These are phyloP conservation scores for Vollenhovia emeryi DNA, from an alignment of 1,140 invertebrate species.

Conservation along the genomic window DNA sequence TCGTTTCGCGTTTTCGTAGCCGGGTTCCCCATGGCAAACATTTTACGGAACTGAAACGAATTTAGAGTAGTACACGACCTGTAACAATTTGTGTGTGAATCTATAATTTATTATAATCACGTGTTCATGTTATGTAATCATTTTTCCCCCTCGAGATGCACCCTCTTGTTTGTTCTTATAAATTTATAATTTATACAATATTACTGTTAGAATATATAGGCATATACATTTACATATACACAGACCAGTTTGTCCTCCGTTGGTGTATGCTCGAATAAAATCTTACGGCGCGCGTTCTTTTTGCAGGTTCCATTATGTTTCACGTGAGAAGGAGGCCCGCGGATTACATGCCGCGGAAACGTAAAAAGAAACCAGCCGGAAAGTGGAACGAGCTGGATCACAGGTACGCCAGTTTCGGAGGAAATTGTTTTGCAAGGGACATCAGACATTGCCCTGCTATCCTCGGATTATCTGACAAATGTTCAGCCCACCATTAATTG, in stretches of 20 bases:
- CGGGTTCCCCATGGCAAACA: too few relatives aligned
- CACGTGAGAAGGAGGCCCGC: slow-evolving; percentile 95
- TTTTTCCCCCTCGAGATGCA: too few relatives aligned
- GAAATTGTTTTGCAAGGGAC: slow-evolving; percentile 33
- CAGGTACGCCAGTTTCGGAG: slow-evolving; percentile 65
- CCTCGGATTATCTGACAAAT: background rate
- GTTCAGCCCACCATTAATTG: background rate
- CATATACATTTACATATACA: background rate
- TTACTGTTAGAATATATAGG: background rate
- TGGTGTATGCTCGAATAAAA: slow-evolving; percentile 1
- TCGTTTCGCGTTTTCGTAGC: too few relatives aligned
- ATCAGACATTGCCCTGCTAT: slow-evolving; percentile 55
- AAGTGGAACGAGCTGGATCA: slow-evolving; percentile 85
- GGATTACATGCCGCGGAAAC: slow-evolving; percentile 94
- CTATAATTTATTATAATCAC: too few relatives aligned
- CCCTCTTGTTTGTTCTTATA: background rate
- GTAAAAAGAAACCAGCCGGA: slow-evolving; percentile 94
- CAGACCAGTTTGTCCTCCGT: background rate
- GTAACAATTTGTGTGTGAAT: too few relatives aligned
- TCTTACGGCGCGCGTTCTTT: background rate
- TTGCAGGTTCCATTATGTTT: slow-evolving; percentile 96
- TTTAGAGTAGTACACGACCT: too few relatives aligned
- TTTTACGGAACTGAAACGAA: too few relatives aligned
- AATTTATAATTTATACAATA: slow-evolving; percentile 8
- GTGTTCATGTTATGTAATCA: too few relatives aligned